Base-by-base conservation (phyloP, 2,888 invertebrate genomes). In the Allolobophora icterica region DNA sequence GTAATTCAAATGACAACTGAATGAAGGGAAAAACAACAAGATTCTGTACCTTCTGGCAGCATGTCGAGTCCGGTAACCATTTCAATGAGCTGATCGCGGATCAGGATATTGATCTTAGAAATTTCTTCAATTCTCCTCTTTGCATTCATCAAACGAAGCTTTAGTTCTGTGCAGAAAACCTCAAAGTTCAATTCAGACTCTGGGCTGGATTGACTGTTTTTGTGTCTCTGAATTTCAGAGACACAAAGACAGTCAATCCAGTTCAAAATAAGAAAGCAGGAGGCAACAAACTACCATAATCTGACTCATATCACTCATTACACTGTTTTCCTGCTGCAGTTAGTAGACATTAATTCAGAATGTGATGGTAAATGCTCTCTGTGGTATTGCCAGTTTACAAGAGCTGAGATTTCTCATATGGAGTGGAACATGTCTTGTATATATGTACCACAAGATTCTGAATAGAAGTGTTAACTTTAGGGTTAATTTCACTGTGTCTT, bases 51-150 rank as follows among this genome's bases (percentile, higher is more conserved):
- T 90, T 21, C 42, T 38, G 90, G 91, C n/a, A 91, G 58, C 42
- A 38, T 58, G n/a, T 91, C 89, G 15, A 90, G 89, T 33, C 91
- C 90, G 40, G n/a, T 38, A 17, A 58, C 33, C 11, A 90, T 40
- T 42, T 90, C 90, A 84, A n/a, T 40, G n/a, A 90, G 30, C n/a
- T 45, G 38, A 19, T 35, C 42, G 21, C 84, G n/a, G 33, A 90
- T 90, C 21, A 21, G n/a, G 19, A 84, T 84, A 30, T 90, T 90
- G 34, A 89, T 87, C 24, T 52, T 40, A 24, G 83, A 30, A 30
- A 91, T 33, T 40, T 91, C 84, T 52, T 91, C 89, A 34, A 91
- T 30, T 33, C 38, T 91, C 35, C 24, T 38, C 42, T 91, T 91
- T n/a, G 91, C 90, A 58, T 38, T 87, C 3, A 40, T 40, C 40